Evolutionary conservation across 2,113 vertebrate genomes (phyloP), one percentile per base, ranked within the genome.

Genomic region (Siphamia tubifer): DNA sequence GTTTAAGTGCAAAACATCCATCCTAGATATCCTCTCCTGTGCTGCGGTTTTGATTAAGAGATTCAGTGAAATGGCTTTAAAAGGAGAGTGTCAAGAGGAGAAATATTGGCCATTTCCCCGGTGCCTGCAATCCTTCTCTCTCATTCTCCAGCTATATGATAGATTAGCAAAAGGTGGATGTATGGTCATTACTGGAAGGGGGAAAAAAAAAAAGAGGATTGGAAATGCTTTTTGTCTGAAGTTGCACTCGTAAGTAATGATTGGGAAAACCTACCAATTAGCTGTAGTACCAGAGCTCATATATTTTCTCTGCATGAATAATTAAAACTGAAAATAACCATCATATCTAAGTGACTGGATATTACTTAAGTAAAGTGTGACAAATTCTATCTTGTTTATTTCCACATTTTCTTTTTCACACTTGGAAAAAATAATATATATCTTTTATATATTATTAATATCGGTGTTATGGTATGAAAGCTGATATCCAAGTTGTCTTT

Each of bases 1-100:
- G 64, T 68, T 77, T 81, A 79, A 85, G 77, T 79, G 79, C 82
- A 82, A 75, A 84, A 81, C 82, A 85, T 86, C 81, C 68, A 81
- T 85, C 74, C 74, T 25, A 65, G 71, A 83, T 72, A 79, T 82
- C 43, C 66, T 75, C 48, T 73, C 35, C 61, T 1, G 31, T 32
- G n/a, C 40, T 0, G 36, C 66, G 67, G 66, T 56, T 81, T 83
- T 89, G 79, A 89, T 87, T 79, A 77, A 87, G 84, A 86, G 81
- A 86, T 87, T 79, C 49, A 23, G 48, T 42, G 45, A 48, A 89
- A 83, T 54, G 4, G n/a, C 80, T 75, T 86, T 69, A 72, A 82
- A 80, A 68, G 69, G 48, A 69, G 43, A 54, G 52, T 63, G 77
- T 80, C 75, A 55, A 62, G 45, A 74, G 49, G 56, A 86, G 75